A percentile compares a stretch with the other conserved stretches of the same genome.
phyloP scores from a whole-genome alignment of 2,797 vertebrate species.

The Tragelaphus eurycerus region DNA sequence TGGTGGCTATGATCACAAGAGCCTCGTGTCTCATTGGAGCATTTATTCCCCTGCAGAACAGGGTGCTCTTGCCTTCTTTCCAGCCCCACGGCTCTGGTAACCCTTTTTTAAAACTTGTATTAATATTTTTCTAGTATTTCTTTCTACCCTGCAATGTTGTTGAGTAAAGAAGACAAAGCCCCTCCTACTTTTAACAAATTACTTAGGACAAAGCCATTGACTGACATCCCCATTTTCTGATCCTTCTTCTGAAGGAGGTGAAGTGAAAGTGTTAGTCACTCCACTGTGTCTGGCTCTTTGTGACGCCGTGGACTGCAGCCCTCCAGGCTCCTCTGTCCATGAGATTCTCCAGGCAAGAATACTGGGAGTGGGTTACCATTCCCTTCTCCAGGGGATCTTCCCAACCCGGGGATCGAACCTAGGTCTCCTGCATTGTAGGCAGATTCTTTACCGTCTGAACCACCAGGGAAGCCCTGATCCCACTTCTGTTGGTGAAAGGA shows the following conservation, averaged over 20 bases:
- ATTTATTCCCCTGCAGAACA: not conserved
- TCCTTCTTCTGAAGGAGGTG: not conserved
- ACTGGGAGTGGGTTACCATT: not conserved
- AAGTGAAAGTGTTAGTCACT: not conserved
- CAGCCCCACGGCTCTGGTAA: not conserved
- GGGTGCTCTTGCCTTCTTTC: not conserved
- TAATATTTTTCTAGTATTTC: not conserved
- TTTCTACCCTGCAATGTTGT: not conserved
- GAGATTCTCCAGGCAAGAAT: not conserved
- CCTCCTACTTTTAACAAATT: slow-evolving; percentile 29
- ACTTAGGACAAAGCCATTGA: not conserved
- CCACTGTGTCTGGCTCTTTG: not conserved
- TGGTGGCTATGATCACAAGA: not conserved
- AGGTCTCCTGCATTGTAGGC: not conserved
- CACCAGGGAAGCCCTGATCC: not conserved
- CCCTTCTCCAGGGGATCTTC: not conserved
- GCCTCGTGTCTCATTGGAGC: not conserved
- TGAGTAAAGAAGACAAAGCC: not conserved
- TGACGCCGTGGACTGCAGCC: not conserved
- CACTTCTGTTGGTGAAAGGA: not conserved
- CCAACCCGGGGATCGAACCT: not conserved
- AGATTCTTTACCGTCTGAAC: not conserved
- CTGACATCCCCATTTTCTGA: not conserved
- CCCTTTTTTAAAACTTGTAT: not conserved
- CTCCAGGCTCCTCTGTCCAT: not conserved